Evolutionary conservation across 2,113 vertebrate genomes (phyloP), one percentile per base, ranked within the genome.

Genomic region (Tachuris rubrigastra): DNA sequence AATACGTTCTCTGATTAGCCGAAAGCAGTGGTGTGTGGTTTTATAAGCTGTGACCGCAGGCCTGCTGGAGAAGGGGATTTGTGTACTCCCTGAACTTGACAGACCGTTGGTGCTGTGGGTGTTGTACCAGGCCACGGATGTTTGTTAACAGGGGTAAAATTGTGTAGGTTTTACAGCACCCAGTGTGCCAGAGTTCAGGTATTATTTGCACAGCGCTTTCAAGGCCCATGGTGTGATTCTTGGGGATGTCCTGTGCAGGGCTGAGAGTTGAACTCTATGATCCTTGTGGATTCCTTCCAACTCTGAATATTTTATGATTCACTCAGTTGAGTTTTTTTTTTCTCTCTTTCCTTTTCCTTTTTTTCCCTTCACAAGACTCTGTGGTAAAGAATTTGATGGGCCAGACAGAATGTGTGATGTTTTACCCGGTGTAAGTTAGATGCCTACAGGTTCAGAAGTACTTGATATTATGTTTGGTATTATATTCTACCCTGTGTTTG

Each of bases 301-400:
- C 31, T 77, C 63, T 49, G n/a, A 49, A 37, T 69, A 37, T 63
- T 76, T 24, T 83, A 18, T 63, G 35, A 20, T 84, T 63, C 35
- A 42, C 41, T 55, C 31, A n/a, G 7, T 12, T 72, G 23, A 9
- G 4, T 6, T 72, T 55, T 22, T 72, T 55, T 22, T 46, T 2
- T 77, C 5, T 62, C 5, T 27, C 3, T 22, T 41, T 33, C 0
- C 1, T 6, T 24, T 4, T 46, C 12, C 5, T 44, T 28, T 4
- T 7, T 22, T 7, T 4, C 24, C 2, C 6, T 35, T 53, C 12
- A 10, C 30, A 56, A 9, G 35, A 49, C 14, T 41, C 11, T 50
- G 11, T 35, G 52, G 13, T 30, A 77, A 41, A 65, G 49, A 37
- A 11, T 72, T 33, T 52, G 31, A 44, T 53, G 31, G 23, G 50